These are phyloP conservation scores for Latrodectus geometricus DNA, from an alignment of 1,140 invertebrate genomes.

Conservation along the genomic window DNA sequence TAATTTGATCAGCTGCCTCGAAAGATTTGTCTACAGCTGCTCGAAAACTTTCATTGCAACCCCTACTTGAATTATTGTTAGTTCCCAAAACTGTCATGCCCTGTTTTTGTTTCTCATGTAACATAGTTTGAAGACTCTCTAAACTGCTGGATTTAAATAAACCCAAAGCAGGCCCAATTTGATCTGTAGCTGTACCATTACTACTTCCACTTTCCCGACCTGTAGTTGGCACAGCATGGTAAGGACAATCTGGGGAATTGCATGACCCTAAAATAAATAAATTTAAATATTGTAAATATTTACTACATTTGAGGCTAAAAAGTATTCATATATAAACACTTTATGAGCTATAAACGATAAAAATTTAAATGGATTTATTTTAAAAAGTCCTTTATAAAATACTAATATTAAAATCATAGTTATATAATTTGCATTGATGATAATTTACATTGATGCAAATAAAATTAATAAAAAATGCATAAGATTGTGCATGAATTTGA, in stretches of 20 bases:
- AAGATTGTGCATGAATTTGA: too few species aligned
- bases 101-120: conserved; percentile 76
- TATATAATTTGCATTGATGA: too few species aligned
- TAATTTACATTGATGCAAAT: too few species aligned
- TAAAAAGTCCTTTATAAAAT: too few species aligned
- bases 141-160: conserved; percentile 89
- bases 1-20: conserved; percentile 67
- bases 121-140: conserved; percentile 88
- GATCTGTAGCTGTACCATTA: conserved; percentile 8
- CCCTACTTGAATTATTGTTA: conserved; percentile 73
- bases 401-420: too few species aligned
- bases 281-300: too few species aligned
- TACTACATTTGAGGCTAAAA: too few species aligned
- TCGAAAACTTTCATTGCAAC: conserved; percentile 83
- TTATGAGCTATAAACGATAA: too few species aligned
- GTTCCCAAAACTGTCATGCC: conserved; percentile 70
- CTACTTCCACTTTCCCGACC: background rate
- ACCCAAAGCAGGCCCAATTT: conserved; percentile 80
- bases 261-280: conserved; percentile 43
- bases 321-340: too few species aligned
- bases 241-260: conserved; percentile 61
- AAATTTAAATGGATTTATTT: too few species aligned
- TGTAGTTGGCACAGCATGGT: conserved; percentile 57
- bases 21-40: conserved; percentile 82
- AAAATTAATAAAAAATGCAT: too few species aligned